Base-by-base conservation (phyloP, 2,113 vertebrate species). In the Ginglymostoma cirratum region DNA sequence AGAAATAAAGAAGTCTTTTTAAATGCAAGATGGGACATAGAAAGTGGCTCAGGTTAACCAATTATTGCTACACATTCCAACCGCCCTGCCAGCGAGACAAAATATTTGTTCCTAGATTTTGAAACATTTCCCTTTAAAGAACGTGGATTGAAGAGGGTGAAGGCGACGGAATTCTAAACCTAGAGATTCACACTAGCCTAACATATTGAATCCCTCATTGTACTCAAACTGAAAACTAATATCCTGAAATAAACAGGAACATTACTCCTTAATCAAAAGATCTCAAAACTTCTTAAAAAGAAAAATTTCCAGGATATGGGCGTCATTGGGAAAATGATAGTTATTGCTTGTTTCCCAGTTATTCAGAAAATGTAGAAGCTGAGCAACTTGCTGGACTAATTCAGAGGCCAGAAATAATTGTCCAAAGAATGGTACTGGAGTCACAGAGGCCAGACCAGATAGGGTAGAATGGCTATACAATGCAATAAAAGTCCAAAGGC, bases 1-100 rank as follows among this genome's bases (percentile, higher is more conserved):
- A 92, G 34, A 66, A 90, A 90, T 55, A 61, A 90, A 92, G 89
- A 92, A 66, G 6, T 48, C 34, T 65, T 92, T 89, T n/a, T 92
- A 38, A 61, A 83, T 17, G n/a, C 78, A 83, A n/a, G 14, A 0
- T 83, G 78, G n/a, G 78, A 66, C 34, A 15, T 2, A 90, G 34
- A 34, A 17, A 92, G 89, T 38, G 27, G 0, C 55, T 92, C 55
- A 92, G 89, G 19, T 15, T 34, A 92, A 61, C 19, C 21, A 92
- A 92, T n/a, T 30, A 92, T 19, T 55, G 21, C 89, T 21, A n/a
- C 3, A 27, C 30, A 90, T 17, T 30, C 87, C 55, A 65, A 17
- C 55, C 5, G 0, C 24, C 27, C 87, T 61, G 55, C 34, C 61
- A 38, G 34, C 55, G 7, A 92, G 15, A 34, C 89, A 92, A 38